phyloP scores from a whole-genome alignment of 2,888 invertebrate genomes.

The Eristalis pertinax region DNA sequence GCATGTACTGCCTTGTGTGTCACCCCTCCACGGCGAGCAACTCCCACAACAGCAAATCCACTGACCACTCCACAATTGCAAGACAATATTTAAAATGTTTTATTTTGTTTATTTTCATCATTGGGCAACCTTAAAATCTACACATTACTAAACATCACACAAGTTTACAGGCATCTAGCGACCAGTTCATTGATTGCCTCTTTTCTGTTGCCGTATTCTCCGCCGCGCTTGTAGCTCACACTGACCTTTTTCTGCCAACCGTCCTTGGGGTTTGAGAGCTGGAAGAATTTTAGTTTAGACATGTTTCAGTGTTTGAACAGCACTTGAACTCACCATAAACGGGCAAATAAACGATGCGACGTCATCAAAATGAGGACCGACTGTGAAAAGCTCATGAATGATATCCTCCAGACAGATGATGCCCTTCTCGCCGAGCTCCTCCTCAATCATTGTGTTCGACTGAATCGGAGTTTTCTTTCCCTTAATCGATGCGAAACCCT shows the following conservation, averaged over 20 bases:
- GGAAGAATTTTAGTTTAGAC: conserved; percentile 16
- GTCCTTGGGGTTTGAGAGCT: conserved; percentile 80
- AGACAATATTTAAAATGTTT: neutral
- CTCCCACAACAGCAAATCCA: no score
- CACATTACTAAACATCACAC: neutral
- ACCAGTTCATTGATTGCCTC: conserved; percentile 79
- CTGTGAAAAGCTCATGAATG: conserved; percentile 80
- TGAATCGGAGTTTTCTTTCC: conserved; percentile 80
- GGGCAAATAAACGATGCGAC: conserved; percentile 78
- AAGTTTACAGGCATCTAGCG: conserved; percentile 78
- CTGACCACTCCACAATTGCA: no score
- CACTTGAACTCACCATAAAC: conserved; percentile 79
- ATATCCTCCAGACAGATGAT: conserved; percentile 81
- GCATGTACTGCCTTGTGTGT: no score
- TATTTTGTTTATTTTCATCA: conserved; percentile 30
- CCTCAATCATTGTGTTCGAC: conserved; percentile 81
- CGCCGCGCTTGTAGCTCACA: conserved; percentile 79
- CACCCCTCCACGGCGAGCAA: no score
- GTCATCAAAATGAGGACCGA: conserved; percentile 79
- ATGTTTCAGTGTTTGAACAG: neutral
- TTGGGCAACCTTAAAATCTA: conserved; percentile 50
- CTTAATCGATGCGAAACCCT: conserved; percentile 79
- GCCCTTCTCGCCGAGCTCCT: conserved; percentile 79
- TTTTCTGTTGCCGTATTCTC: conserved; percentile 81
- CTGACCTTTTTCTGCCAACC: conserved; percentile 81